Evolutionary conservation across 2,113 vertebrate genomes (phyloP).

Genomic region (Prionailurus viverrinus): DNA sequence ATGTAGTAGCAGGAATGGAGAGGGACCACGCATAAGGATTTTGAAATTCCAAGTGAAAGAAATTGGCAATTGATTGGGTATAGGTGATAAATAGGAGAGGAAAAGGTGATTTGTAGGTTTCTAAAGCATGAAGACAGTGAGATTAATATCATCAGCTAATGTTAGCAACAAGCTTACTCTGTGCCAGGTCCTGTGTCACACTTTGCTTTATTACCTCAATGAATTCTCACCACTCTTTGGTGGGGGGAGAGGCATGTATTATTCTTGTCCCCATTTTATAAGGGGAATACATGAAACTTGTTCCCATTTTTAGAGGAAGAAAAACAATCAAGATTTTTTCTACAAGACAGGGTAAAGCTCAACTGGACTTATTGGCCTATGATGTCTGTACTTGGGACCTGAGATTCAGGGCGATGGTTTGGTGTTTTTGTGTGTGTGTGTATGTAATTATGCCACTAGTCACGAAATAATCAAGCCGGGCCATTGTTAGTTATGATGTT

Average conservation of each 20-base stretch:
- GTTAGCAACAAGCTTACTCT: background rate
- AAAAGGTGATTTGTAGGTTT: background rate
- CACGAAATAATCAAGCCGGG: background rate
- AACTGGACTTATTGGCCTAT: background rate
- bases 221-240: background rate
- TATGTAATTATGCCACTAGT: background rate
- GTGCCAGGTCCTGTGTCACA: background rate
- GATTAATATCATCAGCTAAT: background rate
- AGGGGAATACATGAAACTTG: background rate
- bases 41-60: background rate
- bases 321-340: background rate
- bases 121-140: background rate
- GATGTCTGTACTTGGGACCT: background rate
- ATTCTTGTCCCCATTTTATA: slow-evolving; percentile 1
- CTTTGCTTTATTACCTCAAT: background rate
- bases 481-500: background rate
- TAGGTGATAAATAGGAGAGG: background rate
- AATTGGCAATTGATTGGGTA: background rate
- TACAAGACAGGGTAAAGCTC: background rate
- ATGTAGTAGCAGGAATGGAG: background rate
- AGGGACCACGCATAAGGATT: background rate
- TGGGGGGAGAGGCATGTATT: background rate
- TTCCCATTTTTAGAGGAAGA: background rate
- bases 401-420: background rate
- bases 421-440: background rate